Conservation (phyloP, 1,140 invertebrate species). For the Macrostomum lignano region DNA sequence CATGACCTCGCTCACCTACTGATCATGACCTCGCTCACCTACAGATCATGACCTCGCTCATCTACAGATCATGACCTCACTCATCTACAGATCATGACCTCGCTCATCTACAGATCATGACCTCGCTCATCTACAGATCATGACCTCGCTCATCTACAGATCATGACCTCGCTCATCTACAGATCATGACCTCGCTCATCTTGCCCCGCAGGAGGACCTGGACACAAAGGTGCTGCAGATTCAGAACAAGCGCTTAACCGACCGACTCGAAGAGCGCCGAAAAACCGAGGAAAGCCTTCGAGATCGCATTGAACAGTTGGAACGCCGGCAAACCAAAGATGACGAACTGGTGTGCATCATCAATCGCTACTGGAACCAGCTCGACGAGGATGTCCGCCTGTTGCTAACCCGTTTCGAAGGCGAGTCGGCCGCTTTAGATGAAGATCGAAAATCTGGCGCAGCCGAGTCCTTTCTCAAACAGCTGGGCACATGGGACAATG, state of each 20-base stretch:
- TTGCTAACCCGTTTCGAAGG: slow-evolving; percentile 2
- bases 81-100: no score
- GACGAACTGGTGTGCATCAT: slow-evolving; percentile 88
- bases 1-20: no score
- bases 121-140: no score
- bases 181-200: neutral
- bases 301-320: slow-evolving; percentile 71
- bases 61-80: no score
- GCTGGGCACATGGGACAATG: slow-evolving; percentile 4
- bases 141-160: no score
- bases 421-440: neutral
- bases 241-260: slow-evolving; percentile 77
- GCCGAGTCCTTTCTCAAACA: slow-evolving; percentile 4
- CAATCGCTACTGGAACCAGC: slow-evolving; percentile 65
- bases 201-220: slow-evolving; percentile 50
- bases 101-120: no score
- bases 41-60: no score
- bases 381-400: slow-evolving; percentile 1
- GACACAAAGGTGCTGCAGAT: slow-evolving; percentile 83
- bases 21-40: no score
- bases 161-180: no score
- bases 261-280: slow-evolving; percentile 56
- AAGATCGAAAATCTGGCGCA: neutral
- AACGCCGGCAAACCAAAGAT: slow-evolving; percentile 80
- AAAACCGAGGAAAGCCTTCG: slow-evolving; percentile 57